A percentile compares a stretch with the other conserved stretches of the same genome.
Evolutionary conservation across 2,797 vertebrate species (phyloP).

Genomic region (Argya squamiceps): DNA sequence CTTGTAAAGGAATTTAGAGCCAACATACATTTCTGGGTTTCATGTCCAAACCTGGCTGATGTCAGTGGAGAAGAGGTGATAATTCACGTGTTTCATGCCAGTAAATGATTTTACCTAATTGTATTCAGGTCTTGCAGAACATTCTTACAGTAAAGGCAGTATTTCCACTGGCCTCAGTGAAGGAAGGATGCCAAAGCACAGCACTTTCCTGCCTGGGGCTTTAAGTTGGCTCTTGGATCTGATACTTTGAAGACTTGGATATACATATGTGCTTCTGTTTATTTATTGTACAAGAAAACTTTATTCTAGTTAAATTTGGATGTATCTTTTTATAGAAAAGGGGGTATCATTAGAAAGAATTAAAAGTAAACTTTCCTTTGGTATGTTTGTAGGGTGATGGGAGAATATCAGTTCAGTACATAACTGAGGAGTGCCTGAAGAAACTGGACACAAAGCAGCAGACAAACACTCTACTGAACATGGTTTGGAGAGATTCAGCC

Average conservation of each 20-base stretch:
- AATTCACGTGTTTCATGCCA: fast-evolving
- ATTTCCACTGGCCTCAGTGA: not conserved
- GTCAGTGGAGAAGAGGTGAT: not conserved
- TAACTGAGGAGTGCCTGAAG: slow-evolving; percentile 93
- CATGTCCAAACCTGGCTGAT: not conserved
- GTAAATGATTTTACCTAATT: not conserved
- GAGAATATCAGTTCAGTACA: slow-evolving; percentile 87
- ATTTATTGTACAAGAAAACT: not conserved
- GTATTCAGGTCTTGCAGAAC: not conserved
- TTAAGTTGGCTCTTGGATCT: not conserved
- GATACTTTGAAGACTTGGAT: not conserved
- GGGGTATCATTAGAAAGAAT: not conserved
- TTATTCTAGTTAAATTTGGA: not conserved
- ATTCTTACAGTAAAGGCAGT: not conserved
- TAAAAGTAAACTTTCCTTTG: not conserved
- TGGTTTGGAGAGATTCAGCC: slow-evolving; percentile 97
- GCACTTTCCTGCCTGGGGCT: not conserved
- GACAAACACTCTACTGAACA: slow-evolving; percentile 90
- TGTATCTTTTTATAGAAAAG: not conserved
- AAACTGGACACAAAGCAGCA: slow-evolving; percentile 96
- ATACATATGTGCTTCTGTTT: fast-evolving
- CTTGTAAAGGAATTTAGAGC: not conserved
- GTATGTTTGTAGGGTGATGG: slow-evolving; percentile 83
- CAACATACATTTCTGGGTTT: not conserved
- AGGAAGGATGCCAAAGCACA: not conserved